A percentile compares a stretch with the other conserved stretches of the same genome.
These are phyloP conservation scores for Ruditapes philippinarum DNA, from an alignment of 1,140 invertebrate species.

Conservation along the genomic window DNA sequence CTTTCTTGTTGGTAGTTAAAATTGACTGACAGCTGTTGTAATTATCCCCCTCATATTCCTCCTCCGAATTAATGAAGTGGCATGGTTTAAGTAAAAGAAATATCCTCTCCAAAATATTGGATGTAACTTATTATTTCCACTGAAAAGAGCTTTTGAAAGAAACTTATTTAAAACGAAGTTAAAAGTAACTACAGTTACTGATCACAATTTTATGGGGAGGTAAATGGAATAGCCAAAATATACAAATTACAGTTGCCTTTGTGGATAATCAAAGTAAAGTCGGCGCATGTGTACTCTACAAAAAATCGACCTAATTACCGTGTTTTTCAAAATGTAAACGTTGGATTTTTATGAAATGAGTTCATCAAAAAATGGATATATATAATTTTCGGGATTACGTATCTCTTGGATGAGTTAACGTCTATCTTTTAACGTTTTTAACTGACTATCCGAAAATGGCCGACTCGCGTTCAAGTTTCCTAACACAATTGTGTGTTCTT, in stretches of 20 bases:
- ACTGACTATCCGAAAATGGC: slow-evolving; percentile 31
- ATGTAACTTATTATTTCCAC: too few species aligned
- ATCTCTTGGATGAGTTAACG: not conserved
- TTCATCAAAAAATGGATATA: slow-evolving; percentile 40
- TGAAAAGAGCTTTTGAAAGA: too few species aligned
- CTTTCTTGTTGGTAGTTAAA: slow-evolving; percentile 7
- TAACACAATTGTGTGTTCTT: slow-evolving; percentile 9
- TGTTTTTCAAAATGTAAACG: slow-evolving; percentile 5
- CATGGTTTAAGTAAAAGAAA: too few species aligned
- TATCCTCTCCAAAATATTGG: too few species aligned
- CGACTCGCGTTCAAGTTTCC: slow-evolving; percentile 31
- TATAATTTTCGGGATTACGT: slow-evolving; percentile 18
- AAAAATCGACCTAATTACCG: not conserved
- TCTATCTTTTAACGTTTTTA: slow-evolving; percentile 6
- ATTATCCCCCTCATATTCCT: too few species aligned
- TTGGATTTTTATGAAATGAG: slow-evolving; percentile 6
- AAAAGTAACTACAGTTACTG: too few species aligned
- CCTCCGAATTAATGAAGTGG: too few species aligned
- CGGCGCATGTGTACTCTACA: not conserved
- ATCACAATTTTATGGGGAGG: not conserved
- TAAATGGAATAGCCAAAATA: slow-evolving; percentile 26
- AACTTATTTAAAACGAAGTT: too few species aligned
- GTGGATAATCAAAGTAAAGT: not conserved
- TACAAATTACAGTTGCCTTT: slow-evolving; percentile 43
- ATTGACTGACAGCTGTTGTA: slow-evolving; percentile 7